phyloP scores from a whole-genome alignment of 2,888 invertebrate species.

The Eupeodes luniger region DNA sequence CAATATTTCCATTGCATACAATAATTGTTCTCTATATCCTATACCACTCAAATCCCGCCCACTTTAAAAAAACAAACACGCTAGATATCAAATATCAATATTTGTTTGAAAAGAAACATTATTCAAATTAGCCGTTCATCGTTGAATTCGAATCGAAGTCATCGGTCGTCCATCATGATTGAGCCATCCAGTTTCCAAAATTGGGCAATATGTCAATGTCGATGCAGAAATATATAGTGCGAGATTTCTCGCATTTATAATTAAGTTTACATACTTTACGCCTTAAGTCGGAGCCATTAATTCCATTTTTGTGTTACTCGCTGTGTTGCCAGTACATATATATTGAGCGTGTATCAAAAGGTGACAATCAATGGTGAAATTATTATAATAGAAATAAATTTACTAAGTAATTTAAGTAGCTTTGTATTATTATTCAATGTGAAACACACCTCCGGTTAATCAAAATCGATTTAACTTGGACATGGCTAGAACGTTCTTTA shows the following conservation, averaged over 20 bases:
- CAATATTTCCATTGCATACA: no score
- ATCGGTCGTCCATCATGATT: slow-evolving; percentile 41
- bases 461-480: slow-evolving; percentile 52
- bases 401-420: slow-evolving; percentile 33
- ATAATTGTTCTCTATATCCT: no score
- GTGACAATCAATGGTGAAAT: slow-evolving; percentile 35
- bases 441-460: slow-evolving; percentile 58
- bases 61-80: not conserved
- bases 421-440: slow-evolving; percentile 50
- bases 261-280: slow-evolving; percentile 51
- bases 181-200: slow-evolving; percentile 66
- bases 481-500: slow-evolving; percentile 31
- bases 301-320: slow-evolving; percentile 33
- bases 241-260: slow-evolving; percentile 67
- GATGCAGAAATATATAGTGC: slow-evolving; percentile 50
- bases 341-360: not conserved
- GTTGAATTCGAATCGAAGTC: slow-evolving; percentile 16
- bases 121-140: slow-evolving; percentile 20
- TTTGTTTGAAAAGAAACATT: slow-evolving; percentile 17
- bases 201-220: slow-evolving; percentile 65
- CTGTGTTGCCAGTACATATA: no score
- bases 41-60: not conserved
- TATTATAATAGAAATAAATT: slow-evolving; percentile 21
- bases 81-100: slow-evolving; percentile 9
- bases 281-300: slow-evolving; percentile 50